Percentiles rank a stretch among this genome's conserved stretches.
Conservation (phyloP, 2,113 vertebrate species). For the Trichechus manatus region DNA sequence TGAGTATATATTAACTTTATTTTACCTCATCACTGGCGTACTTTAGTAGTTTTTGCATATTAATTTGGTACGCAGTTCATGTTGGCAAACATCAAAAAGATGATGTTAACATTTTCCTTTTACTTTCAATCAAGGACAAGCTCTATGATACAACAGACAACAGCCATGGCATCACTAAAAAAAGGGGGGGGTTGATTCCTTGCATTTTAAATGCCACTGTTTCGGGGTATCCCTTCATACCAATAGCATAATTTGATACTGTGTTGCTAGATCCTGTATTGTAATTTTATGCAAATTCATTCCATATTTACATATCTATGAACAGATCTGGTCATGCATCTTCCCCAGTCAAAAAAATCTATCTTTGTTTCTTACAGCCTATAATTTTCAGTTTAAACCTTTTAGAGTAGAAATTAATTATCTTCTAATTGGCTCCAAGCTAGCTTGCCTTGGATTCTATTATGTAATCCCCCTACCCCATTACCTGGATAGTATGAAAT, state of each 20-base stretch:
- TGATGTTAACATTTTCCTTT: not conserved
- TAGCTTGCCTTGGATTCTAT: not conserved
- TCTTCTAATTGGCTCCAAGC: not conserved
- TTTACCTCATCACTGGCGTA: not conserved
- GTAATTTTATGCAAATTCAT: not conserved
- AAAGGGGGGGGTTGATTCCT: not conserved
- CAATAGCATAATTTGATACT: not conserved
- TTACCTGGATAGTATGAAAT: not conserved
- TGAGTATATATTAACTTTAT: not conserved
- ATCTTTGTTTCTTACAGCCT: not conserved
- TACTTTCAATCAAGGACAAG: not conserved
- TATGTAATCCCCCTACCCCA: not conserved
- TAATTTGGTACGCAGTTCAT: not conserved
- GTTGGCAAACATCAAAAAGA: not conserved
- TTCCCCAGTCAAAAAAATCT: not conserved
- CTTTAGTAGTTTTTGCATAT: not conserved
- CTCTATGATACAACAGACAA: not conserved
- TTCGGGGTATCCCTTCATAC: not conserved
- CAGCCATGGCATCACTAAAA: not conserved
- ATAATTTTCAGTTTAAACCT: not conserved
- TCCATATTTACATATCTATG: not conserved
- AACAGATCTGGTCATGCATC: not conserved
- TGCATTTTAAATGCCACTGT: not conserved
- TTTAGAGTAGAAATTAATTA: not conserved
- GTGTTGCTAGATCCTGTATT: not conserved